phyloP scores from a whole-genome alignment of 1,140 invertebrate species.

The Zaprionus lachaisei region DNA sequence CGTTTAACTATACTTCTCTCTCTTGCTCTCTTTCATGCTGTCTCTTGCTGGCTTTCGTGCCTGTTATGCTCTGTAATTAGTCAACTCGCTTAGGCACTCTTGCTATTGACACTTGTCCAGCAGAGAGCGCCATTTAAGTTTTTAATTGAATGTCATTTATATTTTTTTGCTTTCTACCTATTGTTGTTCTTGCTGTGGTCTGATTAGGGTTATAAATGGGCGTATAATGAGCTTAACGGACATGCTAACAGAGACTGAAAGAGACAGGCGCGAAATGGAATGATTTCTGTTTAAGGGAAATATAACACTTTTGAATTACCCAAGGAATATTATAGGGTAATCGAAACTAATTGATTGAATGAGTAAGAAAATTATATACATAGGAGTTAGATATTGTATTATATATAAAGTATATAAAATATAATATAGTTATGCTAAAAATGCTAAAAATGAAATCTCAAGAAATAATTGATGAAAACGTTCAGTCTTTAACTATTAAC shows the following conservation, averaged over 20 bases:
- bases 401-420: too few species aligned
- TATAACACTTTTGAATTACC: too few species aligned
- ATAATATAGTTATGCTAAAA: too few species aligned
- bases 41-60: conserved; percentile 6
- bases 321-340: too few species aligned
- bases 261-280: not conserved
- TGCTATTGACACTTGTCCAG: conserved; percentile 68
- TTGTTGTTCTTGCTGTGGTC: conserved; percentile 19
- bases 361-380: too few species aligned
- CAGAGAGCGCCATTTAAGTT: conserved; percentile 45
- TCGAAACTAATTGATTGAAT: not conserved
- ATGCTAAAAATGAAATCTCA: too few species aligned
- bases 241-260: not conserved
- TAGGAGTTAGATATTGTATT: too few species aligned
- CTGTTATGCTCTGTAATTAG: conserved; percentile 64
- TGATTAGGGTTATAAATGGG: conserved; percentile 41
- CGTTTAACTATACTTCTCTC: conserved; percentile 1
- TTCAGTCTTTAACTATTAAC: too few species aligned
- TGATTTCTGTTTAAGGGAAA: not conserved
- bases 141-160: conserved; percentile 52
- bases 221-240: not conserved
- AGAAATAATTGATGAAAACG: too few species aligned
- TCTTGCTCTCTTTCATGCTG: conserved; percentile 2
- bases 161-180: conserved; percentile 1
- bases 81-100: conserved; percentile 61